phyloP scores from a whole-genome alignment of 1,140 invertebrate genomes.

The Drosophila baimaii region DNA sequence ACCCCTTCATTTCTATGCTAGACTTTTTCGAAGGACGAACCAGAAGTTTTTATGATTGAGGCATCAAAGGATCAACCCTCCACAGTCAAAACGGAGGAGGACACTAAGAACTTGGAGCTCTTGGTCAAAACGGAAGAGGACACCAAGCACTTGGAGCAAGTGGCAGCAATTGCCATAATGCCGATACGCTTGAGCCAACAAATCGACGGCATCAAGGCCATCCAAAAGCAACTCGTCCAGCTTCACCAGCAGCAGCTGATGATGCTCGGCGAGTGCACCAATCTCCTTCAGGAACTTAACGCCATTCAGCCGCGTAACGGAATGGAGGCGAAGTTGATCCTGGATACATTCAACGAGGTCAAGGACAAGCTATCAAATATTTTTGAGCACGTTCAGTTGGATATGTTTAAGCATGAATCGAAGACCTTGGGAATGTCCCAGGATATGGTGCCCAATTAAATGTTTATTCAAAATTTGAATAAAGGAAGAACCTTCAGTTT shows the following conservation, averaged over 20 bases:
- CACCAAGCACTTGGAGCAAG: slow-evolving; percentile 22
- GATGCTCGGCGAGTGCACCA: slow-evolving; percentile 35
- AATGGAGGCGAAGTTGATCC: slow-evolving; percentile 21
- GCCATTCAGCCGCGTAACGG: slow-evolving; percentile 2
- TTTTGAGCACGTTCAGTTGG: slow-evolving; percentile 28
- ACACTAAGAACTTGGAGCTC: slow-evolving; percentile 11
- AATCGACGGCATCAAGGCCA: slow-evolving; percentile 19
- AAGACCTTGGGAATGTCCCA: not conserved
- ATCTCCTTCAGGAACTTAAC: slow-evolving; percentile 38
- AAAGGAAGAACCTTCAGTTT: not conserved
- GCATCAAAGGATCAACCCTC: too few relatives aligned
- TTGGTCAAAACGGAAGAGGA: not conserved
- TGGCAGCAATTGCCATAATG: slow-evolving; percentile 31
- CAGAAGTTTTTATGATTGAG: not conserved
- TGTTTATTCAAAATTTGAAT: not conserved
- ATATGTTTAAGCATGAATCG: slow-evolving; percentile 27
- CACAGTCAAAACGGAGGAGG: not conserved
- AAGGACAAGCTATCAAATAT: slow-evolving; percentile 44
- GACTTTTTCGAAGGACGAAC: not conserved
- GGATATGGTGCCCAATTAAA: not conserved
- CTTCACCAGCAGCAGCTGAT: slow-evolving; percentile 33
- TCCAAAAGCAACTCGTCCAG: slow-evolving; percentile 38
- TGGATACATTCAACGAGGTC: slow-evolving; percentile 27
- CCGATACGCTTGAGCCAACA: slow-evolving; percentile 34
- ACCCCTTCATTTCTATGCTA: not conserved